These are phyloP conservation scores for Pangasius macronema DNA, from an alignment of 2,797 vertebrate species.

Conservation along the genomic window DNA sequence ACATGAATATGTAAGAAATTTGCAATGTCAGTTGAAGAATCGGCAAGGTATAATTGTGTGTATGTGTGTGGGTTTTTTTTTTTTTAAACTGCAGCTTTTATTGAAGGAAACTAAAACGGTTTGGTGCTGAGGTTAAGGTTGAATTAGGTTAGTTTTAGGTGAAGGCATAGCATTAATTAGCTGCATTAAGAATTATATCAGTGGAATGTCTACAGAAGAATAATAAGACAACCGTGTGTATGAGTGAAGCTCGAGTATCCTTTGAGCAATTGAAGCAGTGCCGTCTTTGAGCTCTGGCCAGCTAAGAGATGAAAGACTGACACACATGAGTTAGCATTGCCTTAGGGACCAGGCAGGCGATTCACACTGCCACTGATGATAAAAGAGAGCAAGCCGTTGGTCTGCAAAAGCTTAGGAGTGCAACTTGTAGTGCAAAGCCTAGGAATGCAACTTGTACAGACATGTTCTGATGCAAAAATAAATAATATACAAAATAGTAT, in stretches of 20 bases:
- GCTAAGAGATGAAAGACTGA: conserved; percentile 43
- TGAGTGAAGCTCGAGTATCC: neutral
- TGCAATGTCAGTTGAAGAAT: neutral
- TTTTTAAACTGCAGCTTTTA: neutral
- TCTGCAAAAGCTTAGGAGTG: neutral
- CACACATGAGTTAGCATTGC: conserved; percentile 23
- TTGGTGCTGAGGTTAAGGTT: neutral
- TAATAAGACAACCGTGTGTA: neutral
- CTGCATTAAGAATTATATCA: neutral
- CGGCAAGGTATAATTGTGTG: neutral
- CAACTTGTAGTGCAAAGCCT: neutral
- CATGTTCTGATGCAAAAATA: neutral
- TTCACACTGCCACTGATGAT: neutral
- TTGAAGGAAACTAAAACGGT: neutral
- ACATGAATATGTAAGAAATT: neutral
- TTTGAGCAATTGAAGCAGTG: neutral
- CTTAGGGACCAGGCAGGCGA: conserved; percentile 4
- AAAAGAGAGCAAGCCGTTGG: neutral
- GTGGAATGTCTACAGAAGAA: neutral
- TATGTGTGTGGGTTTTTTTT: too few species aligned
- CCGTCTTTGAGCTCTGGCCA: conserved; percentile 20
- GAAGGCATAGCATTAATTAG: neutral
- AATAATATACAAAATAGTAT: neutral
- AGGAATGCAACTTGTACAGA: neutral
- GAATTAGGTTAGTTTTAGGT: neutral